These are phyloP conservation scores for Myiotriccus ornatus DNA, from an alignment of 2,797 vertebrate genomes.

Conservation along the genomic window DNA sequence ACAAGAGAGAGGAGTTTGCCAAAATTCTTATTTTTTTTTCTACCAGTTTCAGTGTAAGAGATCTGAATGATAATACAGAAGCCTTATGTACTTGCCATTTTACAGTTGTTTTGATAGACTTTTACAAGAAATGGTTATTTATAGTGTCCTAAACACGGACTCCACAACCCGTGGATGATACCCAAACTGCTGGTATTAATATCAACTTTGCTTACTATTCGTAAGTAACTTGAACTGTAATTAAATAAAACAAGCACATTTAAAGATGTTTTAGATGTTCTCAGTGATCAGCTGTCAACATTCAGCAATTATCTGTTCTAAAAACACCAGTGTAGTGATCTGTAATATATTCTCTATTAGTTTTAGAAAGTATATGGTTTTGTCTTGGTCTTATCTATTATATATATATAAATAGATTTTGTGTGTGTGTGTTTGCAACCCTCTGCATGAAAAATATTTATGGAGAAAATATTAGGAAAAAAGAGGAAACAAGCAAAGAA, in stretches of 20 bases:
- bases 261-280: conserved; percentile 31
- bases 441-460: neutral
- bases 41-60: neutral
- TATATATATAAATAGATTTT: neutral
- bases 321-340: conserved; percentile 4
- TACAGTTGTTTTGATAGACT: neutral
- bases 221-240: conserved; percentile 45
- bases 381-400: neutral
- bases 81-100: neutral
- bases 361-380: neutral
- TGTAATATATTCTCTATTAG: neutral
- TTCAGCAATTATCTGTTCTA: conserved; percentile 7
- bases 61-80: neutral
- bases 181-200: neutral
- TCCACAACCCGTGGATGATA: neutral
- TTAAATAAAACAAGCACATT: conserved; percentile 61
- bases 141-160: neutral
- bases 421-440: neutral
- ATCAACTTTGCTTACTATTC: neutral
- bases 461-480: neutral
- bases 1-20: neutral
- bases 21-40: neutral
- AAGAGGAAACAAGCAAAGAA: neutral
- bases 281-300: conserved; percentile 21
- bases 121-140: neutral